phyloP scores from a whole-genome alignment of 1,140 invertebrate genomes.

The Nixonia krombeini region DNA sequence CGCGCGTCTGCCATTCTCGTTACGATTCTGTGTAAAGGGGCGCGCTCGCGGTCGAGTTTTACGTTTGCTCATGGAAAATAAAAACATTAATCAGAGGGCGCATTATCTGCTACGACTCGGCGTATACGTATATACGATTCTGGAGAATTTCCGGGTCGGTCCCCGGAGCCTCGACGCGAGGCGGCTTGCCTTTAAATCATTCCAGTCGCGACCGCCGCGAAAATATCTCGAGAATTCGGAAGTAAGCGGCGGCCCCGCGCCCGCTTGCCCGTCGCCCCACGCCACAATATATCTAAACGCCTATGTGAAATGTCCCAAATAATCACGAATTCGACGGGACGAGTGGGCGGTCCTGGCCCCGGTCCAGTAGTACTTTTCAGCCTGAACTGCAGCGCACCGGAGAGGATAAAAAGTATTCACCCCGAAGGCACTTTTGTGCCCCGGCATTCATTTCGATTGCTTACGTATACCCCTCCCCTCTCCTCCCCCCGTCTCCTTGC shows the following conservation, averaged over 20 bases:
- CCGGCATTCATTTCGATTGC: slow-evolving; percentile 13
- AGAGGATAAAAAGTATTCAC: slow-evolving; percentile 48
- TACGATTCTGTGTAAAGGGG: slow-evolving; percentile 1
- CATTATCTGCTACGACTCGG: slow-evolving; percentile 16
- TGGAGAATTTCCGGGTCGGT: slow-evolving; percentile 5
- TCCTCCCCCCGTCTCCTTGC: background rate
- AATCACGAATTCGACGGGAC: slow-evolving; percentile 62
- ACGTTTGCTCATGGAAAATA: slow-evolving; percentile 15
- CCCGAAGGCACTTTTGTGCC: slow-evolving; percentile 31
- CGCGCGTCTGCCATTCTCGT: background rate
- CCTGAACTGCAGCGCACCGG: slow-evolving; percentile 43
- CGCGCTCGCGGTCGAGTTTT: background rate
- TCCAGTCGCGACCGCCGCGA: slow-evolving; percentile 47
- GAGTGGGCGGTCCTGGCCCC: slow-evolving; percentile 63
- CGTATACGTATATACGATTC: slow-evolving; percentile 8
- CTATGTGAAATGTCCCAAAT: slow-evolving; percentile 64
- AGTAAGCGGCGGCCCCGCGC: slow-evolving; percentile 49
- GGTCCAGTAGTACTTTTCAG: slow-evolving; percentile 62
- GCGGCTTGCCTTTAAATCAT: slow-evolving; percentile 52
- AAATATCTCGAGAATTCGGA: slow-evolving; percentile 65
- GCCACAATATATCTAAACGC: slow-evolving; percentile 48
- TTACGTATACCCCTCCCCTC: background rate
- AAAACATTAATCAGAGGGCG: slow-evolving; percentile 21
- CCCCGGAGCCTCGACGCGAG: slow-evolving; percentile 1
- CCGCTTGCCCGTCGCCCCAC: slow-evolving; percentile 32